phyloP scores from a whole-genome alignment of 30 jellyfish, hydroid and myxozoan species.

The Turritopsis dohrnii region DNA sequence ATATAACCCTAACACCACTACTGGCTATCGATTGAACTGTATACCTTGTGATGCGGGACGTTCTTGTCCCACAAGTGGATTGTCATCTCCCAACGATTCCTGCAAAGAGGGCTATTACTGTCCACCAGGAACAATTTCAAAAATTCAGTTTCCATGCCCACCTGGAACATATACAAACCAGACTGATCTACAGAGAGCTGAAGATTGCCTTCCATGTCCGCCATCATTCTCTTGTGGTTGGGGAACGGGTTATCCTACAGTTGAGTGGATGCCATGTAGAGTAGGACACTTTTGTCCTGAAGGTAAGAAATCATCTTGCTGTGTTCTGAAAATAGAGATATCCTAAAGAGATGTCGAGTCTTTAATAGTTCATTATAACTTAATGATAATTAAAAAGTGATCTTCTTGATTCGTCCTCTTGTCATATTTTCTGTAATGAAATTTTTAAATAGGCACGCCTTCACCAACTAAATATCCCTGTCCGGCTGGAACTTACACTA shows the following conservation, averaged over 20 bases:
- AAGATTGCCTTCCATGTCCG: slow-evolving; percentile 88
- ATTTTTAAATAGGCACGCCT: slow-evolving; percentile 91
- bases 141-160: slow-evolving; percentile 81
- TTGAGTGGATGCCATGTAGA: slow-evolving; percentile 84
- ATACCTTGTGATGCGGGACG: slow-evolving; percentile 88
- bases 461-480: slow-evolving; percentile 89
- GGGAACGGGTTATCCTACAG: slow-evolving; percentile 84
- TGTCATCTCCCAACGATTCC: slow-evolving; percentile 45
- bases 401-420: no score
- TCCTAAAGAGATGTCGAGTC: no score
- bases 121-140: slow-evolving; percentile 82
- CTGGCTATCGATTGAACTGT: slow-evolving; percentile 77
- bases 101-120: slow-evolving; percentile 84
- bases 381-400: no score
- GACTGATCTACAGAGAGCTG: slow-evolving; percentile 69
- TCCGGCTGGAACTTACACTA: slow-evolving; percentile 96
- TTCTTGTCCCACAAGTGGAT: slow-evolving; percentile 85
- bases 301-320: slow-evolving; percentile 36
- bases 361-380: no score
- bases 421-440: no score
- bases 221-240: slow-evolving; percentile 85
- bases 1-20: slow-evolving; percentile 54
- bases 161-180: slow-evolving; percentile 94
- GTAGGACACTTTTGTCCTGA: slow-evolving; percentile 93
- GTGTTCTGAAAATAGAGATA: no score